Conservation (phyloP, 2,113 vertebrate species). For the Poecilia latipinna region DNA sequence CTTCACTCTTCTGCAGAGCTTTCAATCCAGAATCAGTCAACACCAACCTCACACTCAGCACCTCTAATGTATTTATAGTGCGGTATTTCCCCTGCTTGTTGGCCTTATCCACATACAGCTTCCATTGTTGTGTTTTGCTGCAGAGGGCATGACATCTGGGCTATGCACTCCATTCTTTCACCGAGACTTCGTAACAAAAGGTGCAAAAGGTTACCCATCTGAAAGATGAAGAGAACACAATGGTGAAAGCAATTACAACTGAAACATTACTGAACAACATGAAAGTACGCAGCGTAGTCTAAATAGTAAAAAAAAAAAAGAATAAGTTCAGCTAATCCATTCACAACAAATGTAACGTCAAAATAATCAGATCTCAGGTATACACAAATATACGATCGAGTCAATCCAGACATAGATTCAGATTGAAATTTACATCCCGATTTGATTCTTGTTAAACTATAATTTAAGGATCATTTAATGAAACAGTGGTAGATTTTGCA, state of each 20-base stretch:
- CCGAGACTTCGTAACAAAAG: conserved; percentile 49
- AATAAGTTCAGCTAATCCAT: too few relatives aligned
- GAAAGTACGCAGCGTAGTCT: not conserved
- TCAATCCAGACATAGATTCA: not conserved
- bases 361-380: too few relatives aligned
- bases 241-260: not conserved
- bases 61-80: conserved; percentile 58
- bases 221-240: conserved; percentile 43
- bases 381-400: too few relatives aligned
- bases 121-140: conserved; percentile 62
- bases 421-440: not conserved
- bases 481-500: not conserved
- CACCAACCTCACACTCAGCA: conserved; percentile 27
- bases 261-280: not conserved
- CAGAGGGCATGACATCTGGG: conserved; percentile 53
- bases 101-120: conserved; percentile 53
- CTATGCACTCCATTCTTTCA: conserved; percentile 47
- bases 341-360: not conserved
- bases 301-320: not conserved
- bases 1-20: conserved; percentile 12
- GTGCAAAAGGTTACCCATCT: conserved; percentile 55
- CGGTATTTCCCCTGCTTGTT: conserved; percentile 63
- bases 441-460: not conserved
- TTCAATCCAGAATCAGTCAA: conserved; percentile 34
- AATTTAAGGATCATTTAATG: not conserved